These are phyloP conservation scores for Solea senegalensis DNA, from an alignment of 2,113 vertebrate genomes.

Conservation along the genomic window DNA sequence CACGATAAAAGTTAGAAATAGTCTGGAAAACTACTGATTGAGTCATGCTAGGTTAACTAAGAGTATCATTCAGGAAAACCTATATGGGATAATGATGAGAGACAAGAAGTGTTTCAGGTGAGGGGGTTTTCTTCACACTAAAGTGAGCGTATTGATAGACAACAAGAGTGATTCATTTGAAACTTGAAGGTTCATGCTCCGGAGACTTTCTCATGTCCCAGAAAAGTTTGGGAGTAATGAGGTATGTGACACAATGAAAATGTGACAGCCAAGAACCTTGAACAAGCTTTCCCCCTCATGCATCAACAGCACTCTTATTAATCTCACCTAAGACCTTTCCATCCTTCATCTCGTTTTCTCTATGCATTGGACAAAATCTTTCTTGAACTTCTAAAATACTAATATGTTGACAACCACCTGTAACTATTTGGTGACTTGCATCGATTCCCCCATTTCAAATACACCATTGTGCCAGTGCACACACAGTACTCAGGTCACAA, in stretches of 20 bases:
- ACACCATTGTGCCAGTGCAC: too few relatives aligned
- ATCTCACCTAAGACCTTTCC: neutral
- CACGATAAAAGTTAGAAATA: too few relatives aligned
- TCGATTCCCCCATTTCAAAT: neutral
- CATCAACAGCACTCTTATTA: conserved; percentile 11
- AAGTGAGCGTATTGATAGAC: neutral
- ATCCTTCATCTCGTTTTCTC: neutral
- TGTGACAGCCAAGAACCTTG: conserved; percentile 9
- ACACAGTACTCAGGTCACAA: too few relatives aligned
- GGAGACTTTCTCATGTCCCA: conserved; percentile 4
- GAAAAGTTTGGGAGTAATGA: conserved; percentile 24
- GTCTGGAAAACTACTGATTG: neutral
- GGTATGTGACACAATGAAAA: conserved; percentile 17
- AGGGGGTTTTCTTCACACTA: neutral
- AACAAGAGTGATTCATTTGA: conserved; percentile 2
- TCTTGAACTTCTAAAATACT: too few relatives aligned
- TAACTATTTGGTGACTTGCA: neutral
- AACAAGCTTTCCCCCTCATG: neutral
- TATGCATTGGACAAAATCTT: neutral
- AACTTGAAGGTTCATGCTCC: conserved; percentile 5
- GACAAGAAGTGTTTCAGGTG: conserved; percentile 5
- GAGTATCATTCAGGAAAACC: neutral
- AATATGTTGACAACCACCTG: conserved; percentile 2
- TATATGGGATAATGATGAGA: conserved; percentile 10
- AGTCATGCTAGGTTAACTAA: conserved; percentile 1